These are phyloP conservation scores for Cerastoderma edule DNA, from an alignment of 2,888 invertebrate genomes.

Conservation along the genomic window DNA sequence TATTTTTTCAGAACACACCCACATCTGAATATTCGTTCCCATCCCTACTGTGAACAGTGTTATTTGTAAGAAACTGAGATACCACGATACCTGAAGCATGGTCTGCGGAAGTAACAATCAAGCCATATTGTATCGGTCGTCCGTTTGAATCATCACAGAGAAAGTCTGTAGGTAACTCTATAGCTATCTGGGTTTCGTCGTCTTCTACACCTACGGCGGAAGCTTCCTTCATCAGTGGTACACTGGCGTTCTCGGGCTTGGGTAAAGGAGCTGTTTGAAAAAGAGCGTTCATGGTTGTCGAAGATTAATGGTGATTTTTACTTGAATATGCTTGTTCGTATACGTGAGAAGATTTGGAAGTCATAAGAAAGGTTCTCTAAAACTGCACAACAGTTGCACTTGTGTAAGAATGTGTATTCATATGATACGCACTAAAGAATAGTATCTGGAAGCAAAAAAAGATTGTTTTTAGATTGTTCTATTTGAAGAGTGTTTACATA, in stretches of 20 bases:
- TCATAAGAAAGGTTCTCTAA: too few relatives aligned
- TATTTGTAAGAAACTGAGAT: not conserved
- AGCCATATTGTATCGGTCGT: not conserved
- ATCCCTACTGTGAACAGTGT: not conserved
- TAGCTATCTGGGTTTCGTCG: not conserved
- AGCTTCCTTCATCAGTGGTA: slow-evolving; percentile 4
- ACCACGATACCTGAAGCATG: not conserved
- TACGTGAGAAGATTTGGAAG: too few relatives aligned
- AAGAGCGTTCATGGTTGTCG: too few relatives aligned
- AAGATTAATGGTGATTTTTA: too few relatives aligned
- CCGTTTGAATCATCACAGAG: slow-evolving; percentile 11
- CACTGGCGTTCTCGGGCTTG: not conserved
- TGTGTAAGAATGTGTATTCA: too few relatives aligned
- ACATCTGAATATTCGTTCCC: not conserved
- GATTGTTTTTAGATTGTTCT: too few relatives aligned
- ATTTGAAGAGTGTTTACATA: too few relatives aligned
- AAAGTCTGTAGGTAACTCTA: not conserved
- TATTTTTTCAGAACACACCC: not conserved
- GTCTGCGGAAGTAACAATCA: not conserved
- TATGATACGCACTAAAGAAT: too few relatives aligned
- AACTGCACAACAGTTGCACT: too few relatives aligned
- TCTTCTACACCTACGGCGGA: not conserved
- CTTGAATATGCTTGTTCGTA: too few relatives aligned
- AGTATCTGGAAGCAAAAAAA: too few relatives aligned
- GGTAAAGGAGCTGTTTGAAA: not conserved